phyloP scores from a whole-genome alignment of 2,113 vertebrate species.

The Chaetorhynchus papuensis region DNA sequence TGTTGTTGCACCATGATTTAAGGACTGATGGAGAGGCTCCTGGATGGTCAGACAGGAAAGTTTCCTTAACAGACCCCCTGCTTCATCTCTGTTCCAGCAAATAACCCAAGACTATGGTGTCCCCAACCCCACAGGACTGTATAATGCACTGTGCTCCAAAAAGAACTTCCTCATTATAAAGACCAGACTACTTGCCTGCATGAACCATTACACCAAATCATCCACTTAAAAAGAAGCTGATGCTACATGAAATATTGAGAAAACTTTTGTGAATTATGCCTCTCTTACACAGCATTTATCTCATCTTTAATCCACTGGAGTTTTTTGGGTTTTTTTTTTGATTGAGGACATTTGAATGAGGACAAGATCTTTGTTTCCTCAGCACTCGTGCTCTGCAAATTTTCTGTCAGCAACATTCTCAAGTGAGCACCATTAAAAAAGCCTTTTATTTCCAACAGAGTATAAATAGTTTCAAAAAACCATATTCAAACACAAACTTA shows the following conservation, averaged over 20 bases:
- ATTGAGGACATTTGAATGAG: not conserved
- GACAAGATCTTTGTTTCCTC: not conserved
- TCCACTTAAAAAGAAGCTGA: not conserved
- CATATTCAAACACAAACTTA: not conserved
- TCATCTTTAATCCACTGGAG: not conserved
- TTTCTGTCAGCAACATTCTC: not conserved
- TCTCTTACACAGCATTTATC: not conserved
- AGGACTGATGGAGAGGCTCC: not conserved
- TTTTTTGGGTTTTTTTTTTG: not conserved
- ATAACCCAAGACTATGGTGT: not conserved
- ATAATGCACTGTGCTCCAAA: not conserved
- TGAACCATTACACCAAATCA: not conserved
- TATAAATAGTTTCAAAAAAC: not conserved
- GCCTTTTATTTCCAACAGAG: not conserved
- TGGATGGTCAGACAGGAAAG: not conserved
- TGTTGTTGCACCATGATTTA: not conserved
- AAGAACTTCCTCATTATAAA: not conserved
- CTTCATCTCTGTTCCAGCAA: not conserved
- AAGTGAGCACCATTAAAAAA: not conserved
- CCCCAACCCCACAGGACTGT: not conserved
- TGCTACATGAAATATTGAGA: not conserved
- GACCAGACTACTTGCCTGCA: not conserved
- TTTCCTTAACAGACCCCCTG: not conserved
- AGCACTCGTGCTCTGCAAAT: not conserved
- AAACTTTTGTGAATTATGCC: not conserved